These are phyloP conservation scores for Enteromius fasciolatus DNA, from an alignment of 2,797 vertebrate genomes.

Conservation along the genomic window DNA sequence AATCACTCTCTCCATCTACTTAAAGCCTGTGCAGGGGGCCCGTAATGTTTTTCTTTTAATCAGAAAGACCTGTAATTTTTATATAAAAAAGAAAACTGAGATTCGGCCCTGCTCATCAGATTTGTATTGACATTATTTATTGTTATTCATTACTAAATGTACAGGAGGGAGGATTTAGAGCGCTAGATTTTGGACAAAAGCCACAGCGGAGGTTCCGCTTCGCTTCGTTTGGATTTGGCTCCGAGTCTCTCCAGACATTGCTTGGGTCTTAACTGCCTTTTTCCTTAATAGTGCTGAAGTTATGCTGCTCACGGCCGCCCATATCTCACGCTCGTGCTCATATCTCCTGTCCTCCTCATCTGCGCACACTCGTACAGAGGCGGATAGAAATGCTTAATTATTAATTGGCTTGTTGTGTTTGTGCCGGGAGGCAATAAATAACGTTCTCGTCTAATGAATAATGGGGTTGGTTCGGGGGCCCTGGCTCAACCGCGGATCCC, in stretches of 20 bases:
- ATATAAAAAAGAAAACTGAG: background rate
- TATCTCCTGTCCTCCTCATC: constrained; percentile 57
- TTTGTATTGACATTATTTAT: constrained; percentile 41
- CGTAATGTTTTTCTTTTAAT: background rate
- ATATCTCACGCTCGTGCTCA: constrained; percentile 26
- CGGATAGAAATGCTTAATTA: constrained; percentile 67
- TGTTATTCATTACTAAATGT: constrained; percentile 33
- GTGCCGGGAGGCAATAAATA: constrained; percentile 69
- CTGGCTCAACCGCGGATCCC: constrained; percentile 59
- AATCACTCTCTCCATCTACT: background rate
- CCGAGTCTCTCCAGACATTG: constrained; percentile 41
- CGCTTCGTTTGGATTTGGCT: constrained; percentile 28
- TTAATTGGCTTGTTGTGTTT: constrained; percentile 69
- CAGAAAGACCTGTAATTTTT: background rate
- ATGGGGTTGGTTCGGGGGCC: constrained; percentile 62
- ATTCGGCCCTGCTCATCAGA: constrained; percentile 19
- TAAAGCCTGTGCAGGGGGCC: background rate
- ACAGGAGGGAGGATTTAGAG: constrained; percentile 27
- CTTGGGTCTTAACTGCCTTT: constrained; percentile 55
- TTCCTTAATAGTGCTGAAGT: constrained; percentile 56
- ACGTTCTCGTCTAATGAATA: constrained; percentile 67
- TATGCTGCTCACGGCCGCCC: constrained; percentile 56
- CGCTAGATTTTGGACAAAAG: constrained; percentile 21
- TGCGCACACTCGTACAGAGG: constrained; percentile 56
- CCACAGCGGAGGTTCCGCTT: constrained; percentile 8